Base-by-base conservation (phyloP, 2,797 vertebrate species). In the Typhlichthys subterraneus region DNA sequence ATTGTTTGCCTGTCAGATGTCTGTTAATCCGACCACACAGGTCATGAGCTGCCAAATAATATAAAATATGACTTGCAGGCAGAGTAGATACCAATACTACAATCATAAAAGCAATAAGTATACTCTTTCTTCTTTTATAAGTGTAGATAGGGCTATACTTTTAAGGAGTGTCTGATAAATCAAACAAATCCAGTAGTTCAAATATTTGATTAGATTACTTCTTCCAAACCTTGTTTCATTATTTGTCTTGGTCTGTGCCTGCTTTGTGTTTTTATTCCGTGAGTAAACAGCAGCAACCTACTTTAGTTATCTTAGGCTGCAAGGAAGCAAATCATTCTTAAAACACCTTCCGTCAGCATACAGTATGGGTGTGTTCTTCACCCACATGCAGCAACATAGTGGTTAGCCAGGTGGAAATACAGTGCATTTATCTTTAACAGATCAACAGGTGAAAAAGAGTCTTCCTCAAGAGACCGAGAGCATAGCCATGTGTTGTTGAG, bases 291-390 rank as follows among this genome's bases (percentile, higher is more conserved):
- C 17, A 64, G 47, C 1, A 51, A 59, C 23, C 55, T 5, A 57
- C 51, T 15, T 58, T 51, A 61, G 57, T 72, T 72, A 53, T 48
- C 3, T 29, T 29, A 11, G 59, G 10, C 52, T 10, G 58, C 15
- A 50, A 67, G 66, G 60, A 77, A 19, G 50, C 53, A 38, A n/a
- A 38, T 55, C 29, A 12, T 13, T 55, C 4, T 53, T 59, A 29
- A 45, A 84, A 77, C 67, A 77, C 74, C 59, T 77, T 72, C 45
- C 63, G 47, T 54, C 57, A 9, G 31, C 60, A n/a, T 54, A 47
- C 65, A 83, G 83, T 85, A 50, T 29, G 55, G 77, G 70, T 60
- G 76, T 75, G 85, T 76, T 72, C 23, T 60, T 45, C 59, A 48
- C 59, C 42, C 13, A 54, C 38, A 31, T 5, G 48, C 42, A 42